Evolutionary conservation across 2,797 vertebrate species (phyloP), one percentile per base, ranked within the genome.

Genomic region (Pempheris klunzingeri): DNA sequence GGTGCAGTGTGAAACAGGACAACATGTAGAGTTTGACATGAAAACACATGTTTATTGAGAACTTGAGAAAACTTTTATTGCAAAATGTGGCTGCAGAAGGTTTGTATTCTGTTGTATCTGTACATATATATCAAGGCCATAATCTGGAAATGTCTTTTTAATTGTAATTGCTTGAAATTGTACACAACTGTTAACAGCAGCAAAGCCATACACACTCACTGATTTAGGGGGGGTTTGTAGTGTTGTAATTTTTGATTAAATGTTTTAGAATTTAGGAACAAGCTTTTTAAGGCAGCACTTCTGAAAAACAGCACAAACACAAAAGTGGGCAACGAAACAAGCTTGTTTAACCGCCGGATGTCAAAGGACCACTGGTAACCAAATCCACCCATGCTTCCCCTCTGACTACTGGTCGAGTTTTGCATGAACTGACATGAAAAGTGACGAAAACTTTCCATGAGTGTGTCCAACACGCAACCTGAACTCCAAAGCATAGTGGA

Each of bases 391-490:
- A 1, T 17, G 15, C 28, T 20, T 30, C 41, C 28, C 14, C 4
- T n/a, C 22, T 49, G 54, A 4, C 41, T 28, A 1, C 44, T 13
- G 17, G 58, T 5, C 0, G 0, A 1, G 41, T 44, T 82, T 85
- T 78, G 67, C 83, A 81, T 78, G 13, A 71, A 24, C 20, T 12
- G 14, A 22, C 59, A 30, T 28, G 20, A 43, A 55, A 70, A 50
- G 10, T 49, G 28, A 49, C 8, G 28, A 22, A 46, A 20, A 11
- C n/a, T 76, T 20, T 76, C 43, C 64, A 57, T 46, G 0, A 15
- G 4, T 18, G 11, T 22, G 20, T 17, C 6, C 26, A 15, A 46
- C 6, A 22, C 9, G 39, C 24, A 34, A 11, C 15, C 20, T 44
- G 22, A 20, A 22, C 39, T 26, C 8, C 36, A 7, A 2, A n/a